Conservation (phyloP, 2,113 vertebrate genomes). For the Psittacara wagleri region DNA sequence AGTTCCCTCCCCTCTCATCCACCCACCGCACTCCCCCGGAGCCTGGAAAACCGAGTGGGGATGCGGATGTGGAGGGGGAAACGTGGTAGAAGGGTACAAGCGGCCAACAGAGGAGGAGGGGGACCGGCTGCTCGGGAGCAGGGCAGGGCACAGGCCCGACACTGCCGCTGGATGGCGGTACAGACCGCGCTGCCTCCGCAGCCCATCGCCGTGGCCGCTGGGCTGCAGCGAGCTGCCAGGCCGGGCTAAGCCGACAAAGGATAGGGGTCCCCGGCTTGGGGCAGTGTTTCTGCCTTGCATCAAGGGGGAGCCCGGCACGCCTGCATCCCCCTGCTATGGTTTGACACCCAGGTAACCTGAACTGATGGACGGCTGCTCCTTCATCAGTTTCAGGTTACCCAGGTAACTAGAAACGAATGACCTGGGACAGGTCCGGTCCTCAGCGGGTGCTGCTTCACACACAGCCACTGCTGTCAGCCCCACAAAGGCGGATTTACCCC, state of each 20-base stretch:
- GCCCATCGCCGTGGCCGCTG: not conserved
- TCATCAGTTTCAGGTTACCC: not conserved
- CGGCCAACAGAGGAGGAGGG: not conserved
- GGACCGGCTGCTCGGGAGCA: not conserved
- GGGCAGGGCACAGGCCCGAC: not conserved
- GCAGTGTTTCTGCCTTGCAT: not conserved
- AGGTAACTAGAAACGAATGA: not conserved
- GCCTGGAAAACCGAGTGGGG: not conserved
- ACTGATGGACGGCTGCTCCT: not conserved
- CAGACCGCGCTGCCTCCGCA: constrained; percentile 16
- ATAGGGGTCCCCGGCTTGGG: not conserved
- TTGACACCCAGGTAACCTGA: not conserved
- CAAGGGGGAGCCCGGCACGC: not conserved
- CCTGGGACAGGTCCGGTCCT: not conserved
- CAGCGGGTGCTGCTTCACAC: rapidly evolving
- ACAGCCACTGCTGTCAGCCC: not conserved
- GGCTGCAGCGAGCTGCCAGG: not conserved
- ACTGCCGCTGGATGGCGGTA: constrained; percentile 72
- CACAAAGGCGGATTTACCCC: not conserved
- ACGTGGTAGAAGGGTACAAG: rapidly evolving
- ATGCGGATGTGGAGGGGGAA: rapidly evolving
- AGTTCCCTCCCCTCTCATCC: not conserved
- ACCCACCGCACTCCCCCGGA: not conserved
- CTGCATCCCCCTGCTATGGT: not conserved
- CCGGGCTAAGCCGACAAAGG: not conserved